Conservation (phyloP, 2,888 invertebrate genomes). For the Omphaloscelis lunosa region DNA sequence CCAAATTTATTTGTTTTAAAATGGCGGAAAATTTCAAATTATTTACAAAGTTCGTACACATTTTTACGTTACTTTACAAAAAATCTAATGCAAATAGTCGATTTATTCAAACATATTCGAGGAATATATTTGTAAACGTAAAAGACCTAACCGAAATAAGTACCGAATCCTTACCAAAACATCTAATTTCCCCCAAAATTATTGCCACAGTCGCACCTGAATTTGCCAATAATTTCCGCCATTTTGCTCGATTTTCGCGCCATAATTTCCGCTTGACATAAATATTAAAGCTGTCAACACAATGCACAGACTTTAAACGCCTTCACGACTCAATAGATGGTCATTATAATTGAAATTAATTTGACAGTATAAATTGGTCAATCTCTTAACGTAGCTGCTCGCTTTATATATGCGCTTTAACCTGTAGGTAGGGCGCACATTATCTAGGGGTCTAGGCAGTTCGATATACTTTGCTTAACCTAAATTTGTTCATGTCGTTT, state of each 20-base stretch:
- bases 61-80: neutral
- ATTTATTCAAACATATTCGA: neutral
- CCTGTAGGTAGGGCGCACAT: constrained; percentile 63
- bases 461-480: neutral
- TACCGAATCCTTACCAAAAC: constrained; percentile 9
- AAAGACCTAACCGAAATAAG: neutral
- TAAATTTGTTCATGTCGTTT: constrained; percentile 13
- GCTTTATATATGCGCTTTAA: constrained; percentile 61
- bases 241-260: constrained; percentile 35
- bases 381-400: constrained; percentile 72
- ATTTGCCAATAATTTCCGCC: constrained; percentile 53
- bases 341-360: constrained; percentile 75
- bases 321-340: constrained; percentile 56
- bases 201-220: constrained; percentile 33
- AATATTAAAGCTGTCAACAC: constrained; percentile 52
- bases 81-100: neutral
- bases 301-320: constrained; percentile 63
- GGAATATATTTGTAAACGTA: neutral
- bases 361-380: constrained; percentile 81
- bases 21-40: neutral
- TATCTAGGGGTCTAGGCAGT: constrained; percentile 55
- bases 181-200: constrained; percentile 18
- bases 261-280: constrained; percentile 57
- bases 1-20: neutral
- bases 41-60: neutral